Evolutionary conservation across 2,797 vertebrate genomes (phyloP).

Genomic region (Bryconaethiops microstoma): DNA sequence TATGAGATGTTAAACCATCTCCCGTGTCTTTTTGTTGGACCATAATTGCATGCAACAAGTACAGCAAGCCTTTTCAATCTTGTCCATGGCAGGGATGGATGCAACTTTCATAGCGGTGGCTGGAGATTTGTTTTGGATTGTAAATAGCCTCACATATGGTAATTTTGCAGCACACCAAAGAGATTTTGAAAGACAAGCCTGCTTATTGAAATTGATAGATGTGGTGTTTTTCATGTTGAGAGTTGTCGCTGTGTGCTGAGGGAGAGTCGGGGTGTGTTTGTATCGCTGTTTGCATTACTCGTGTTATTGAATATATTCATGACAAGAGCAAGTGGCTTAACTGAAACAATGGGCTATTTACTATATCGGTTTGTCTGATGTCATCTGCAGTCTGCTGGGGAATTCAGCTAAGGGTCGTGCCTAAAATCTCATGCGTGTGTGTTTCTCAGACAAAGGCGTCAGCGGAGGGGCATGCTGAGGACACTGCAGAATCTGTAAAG

Average conservation of each 20-base stretch:
- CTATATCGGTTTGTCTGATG: constrained; percentile 5
- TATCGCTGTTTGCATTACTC: constrained; percentile 38
- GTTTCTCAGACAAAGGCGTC: constrained; percentile 18
- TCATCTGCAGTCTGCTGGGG: not conserved
- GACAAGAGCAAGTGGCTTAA: constrained; percentile 14
- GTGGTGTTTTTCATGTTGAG: constrained; percentile 48
- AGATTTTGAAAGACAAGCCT: constrained; percentile 62
- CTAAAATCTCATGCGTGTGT: constrained; percentile 1
- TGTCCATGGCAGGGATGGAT: constrained; percentile 73
- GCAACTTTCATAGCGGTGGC: constrained; percentile 73
- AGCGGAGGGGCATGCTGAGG: constrained; percentile 3
- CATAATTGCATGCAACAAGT: constrained; percentile 88
- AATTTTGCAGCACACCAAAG: constrained; percentile 69
- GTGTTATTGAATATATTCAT: constrained; percentile 43
- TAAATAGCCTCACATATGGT: constrained; percentile 79
- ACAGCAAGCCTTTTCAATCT: constrained; percentile 71
- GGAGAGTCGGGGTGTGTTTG: constrained; percentile 35
- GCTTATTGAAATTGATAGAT: constrained; percentile 62
- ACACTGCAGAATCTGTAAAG: not conserved
- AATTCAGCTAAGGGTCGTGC: not conserved
- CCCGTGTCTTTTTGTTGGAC: constrained; percentile 77
- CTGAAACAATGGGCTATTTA: constrained; percentile 13
- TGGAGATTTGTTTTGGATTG: constrained; percentile 76
- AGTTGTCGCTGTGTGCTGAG: constrained; percentile 38
- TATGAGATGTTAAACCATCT: constrained; percentile 86